Base-by-base conservation (phyloP, 2,888 invertebrate genomes). In the Caenorhabditis drosophilae region DNA sequence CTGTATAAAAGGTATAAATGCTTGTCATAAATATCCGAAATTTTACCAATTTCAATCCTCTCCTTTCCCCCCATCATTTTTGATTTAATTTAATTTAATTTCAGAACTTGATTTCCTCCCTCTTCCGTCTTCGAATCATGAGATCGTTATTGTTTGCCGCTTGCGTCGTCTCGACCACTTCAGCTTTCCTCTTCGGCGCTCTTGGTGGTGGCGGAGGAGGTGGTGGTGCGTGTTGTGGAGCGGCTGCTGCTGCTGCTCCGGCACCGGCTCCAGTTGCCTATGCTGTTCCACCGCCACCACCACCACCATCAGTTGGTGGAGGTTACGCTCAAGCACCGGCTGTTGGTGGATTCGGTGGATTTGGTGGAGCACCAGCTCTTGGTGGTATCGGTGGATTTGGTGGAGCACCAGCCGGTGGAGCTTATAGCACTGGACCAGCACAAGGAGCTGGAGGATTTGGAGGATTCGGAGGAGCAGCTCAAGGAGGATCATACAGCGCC, bases 161-260 rank as follows among this genome's bases (percentile, higher is more conserved):
- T 26, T 54, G 54, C 36, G 40, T 61, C n/a, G 49, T 50, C 45
- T 54, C 61, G 46, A 55, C 55, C n/a, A 45, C 61, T 1, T 47
- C 54, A 35, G 61, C 61, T 22, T 61, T 61, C 51, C 18, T 61
- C 6, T 61, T 61, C 55, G 22, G 23, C 2, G 41, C 35, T 6
- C 41, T 50, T 31, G 55, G 54, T 50, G 35, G 45, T 31, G 55
- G 54, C 46, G 60, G 60, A 16, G 61, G 61, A 22, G 61, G 61
- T 25, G 61, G 61, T 23, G 61, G 61, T 23, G 55, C 46, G 7
- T 45, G 46, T 16, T 61, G 61, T 31, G 54, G 61, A 25, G 49
- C 61, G 4, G 46, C 55, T 1, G 40, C 60, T 2, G 38, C 54
- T 12, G 27, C 54, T 12, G 46, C 57, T 16, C 38, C 57, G 25